Evolutionary conservation across 2,888 invertebrate genomes (phyloP).

Genomic region (Coremacera marginata): DNA sequence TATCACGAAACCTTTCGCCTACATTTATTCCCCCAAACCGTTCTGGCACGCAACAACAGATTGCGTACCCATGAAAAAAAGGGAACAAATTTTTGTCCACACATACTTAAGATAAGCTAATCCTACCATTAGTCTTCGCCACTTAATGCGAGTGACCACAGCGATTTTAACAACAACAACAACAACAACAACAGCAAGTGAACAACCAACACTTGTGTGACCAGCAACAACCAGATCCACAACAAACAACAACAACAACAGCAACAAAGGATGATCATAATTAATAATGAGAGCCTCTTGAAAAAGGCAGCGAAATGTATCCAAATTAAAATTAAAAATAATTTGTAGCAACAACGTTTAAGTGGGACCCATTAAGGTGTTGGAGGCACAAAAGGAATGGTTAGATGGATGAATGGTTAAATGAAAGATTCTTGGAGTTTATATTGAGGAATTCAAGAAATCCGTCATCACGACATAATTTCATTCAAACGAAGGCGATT

Average conservation of each 20-base stretch:
- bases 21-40: no score
- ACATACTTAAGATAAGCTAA: constrained; percentile 52
- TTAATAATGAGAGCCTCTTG: constrained; percentile 46
- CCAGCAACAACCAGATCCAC: constrained; percentile 22
- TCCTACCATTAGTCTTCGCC: constrained; percentile 50
- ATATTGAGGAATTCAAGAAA: constrained; percentile 25
- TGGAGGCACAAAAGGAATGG: constrained; percentile 1
- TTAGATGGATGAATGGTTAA: not conserved
- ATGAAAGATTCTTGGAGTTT: not conserved
- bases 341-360: constrained; percentile 36
- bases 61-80: constrained; percentile 22
- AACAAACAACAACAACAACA: constrained; percentile 9
- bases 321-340: not conserved
- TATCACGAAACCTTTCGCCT: no score
- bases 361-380: constrained; percentile 46
- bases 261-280: constrained; percentile 39
- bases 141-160: constrained; percentile 41
- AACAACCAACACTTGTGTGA: constrained; percentile 36
- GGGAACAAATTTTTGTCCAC: constrained; percentile 52
- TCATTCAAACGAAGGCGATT: constrained; percentile 20
- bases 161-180: constrained; percentile 9
- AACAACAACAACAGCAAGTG: constrained; percentile 14
- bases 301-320: not conserved
- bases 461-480: constrained; percentile 41
- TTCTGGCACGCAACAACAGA: not conserved